Conservation (phyloP, 2,888 invertebrate genomes). For the Amphipyra tragopoginis region DNA sequence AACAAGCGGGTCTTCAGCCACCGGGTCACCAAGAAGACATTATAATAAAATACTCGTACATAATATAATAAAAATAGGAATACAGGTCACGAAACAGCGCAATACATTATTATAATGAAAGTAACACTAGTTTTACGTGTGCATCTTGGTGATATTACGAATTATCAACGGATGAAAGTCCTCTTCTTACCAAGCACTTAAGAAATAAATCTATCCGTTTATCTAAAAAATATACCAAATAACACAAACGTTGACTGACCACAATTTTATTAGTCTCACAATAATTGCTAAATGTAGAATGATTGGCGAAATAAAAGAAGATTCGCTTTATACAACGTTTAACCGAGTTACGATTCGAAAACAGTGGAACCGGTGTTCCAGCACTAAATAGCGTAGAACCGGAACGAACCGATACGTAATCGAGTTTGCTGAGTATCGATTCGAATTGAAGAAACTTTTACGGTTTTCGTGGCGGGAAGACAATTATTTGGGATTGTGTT, state of each 20-base stretch:
- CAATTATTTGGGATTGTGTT: constrained; percentile 57
- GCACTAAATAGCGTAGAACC: constrained; percentile 64
- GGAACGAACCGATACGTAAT: constrained; percentile 65
- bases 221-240: constrained; percentile 43
- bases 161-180: too few relatives aligned
- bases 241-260: constrained; percentile 46
- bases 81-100: too few relatives aligned
- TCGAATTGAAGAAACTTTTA: constrained; percentile 57
- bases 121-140: too few relatives aligned
- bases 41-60: too few relatives aligned
- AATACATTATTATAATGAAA: too few relatives aligned
- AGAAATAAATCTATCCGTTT: constrained; percentile 10
- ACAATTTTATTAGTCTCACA: constrained; percentile 61
- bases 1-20: too few relatives aligned
- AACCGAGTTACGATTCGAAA: constrained; percentile 70
- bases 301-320: constrained; percentile 66
- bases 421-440: constrained; percentile 64
- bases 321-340: constrained; percentile 62
- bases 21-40: too few relatives aligned
- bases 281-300: constrained; percentile 57
- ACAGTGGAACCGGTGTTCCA: constrained; percentile 61
- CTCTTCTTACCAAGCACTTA: too few relatives aligned
- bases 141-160: too few relatives aligned
- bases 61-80: too few relatives aligned
- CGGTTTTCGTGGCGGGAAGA: constrained; percentile 56